Base-by-base conservation (phyloP, 1,140 invertebrate species). In the Megalonaias nervosa region DNA sequence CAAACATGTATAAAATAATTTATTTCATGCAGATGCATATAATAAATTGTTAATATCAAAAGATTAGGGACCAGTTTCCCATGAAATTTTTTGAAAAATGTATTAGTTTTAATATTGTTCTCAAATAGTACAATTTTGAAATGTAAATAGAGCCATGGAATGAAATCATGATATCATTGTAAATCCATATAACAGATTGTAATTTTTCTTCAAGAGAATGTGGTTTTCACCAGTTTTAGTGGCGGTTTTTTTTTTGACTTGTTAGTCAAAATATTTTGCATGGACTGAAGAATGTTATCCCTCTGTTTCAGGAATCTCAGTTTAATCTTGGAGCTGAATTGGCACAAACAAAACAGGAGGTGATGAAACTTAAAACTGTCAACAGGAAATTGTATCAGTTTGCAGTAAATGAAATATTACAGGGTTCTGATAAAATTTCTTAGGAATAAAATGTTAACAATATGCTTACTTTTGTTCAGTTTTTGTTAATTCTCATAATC, bases 321-420 rank as follows among this genome's bases (percentile, higher is more conserved):
- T 56, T 38, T 66, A 64, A 72, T 74, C 65, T 68, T 26, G 75
- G 61, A 38, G 69, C 64, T 4, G 66, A 90, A 76, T 77, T 89
- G 19, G 78, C 79, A 58, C 83, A 89, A 69, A 79, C 88, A 57
- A 83, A 81, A 31, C 77, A 83, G 5, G 91, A 93, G 87, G 86
- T 93, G n/a, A 69, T 89, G 13, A 85, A 78, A 48, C 81, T 93
- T 16, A 92, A 92, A 81, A 86, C 83, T 60, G 87, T 91, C 16
- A 93, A 93, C 82, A 77, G 86, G 16, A 85, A 91, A 38, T 74
- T 94, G 19, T 93, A 91, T 84, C 82, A 90, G 56, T 92, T 90
- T 83, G 85, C 90, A n/a, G 88, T 92, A 4, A 90, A 91, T 67
- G 68, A 78, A 65, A 82, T 84, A 58, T 75, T 84, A 68, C 67